Percentiles rank a stretch among this genome's conserved stretches.
Conservation (phyloP, 2,888 invertebrate species). For the Gasteruption jaculator region DNA sequence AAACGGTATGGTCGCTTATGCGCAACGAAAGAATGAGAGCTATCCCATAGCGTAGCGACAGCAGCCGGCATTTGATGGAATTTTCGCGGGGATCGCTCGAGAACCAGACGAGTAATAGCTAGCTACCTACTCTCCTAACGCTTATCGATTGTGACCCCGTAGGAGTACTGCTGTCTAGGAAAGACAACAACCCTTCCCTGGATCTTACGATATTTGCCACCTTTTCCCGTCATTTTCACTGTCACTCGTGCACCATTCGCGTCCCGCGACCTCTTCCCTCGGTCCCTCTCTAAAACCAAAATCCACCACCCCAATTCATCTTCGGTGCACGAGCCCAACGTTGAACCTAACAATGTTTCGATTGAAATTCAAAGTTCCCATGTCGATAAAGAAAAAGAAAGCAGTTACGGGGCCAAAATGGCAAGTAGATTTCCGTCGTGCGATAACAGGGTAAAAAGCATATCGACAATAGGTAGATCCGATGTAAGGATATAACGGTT, state of each 20-base stretch:
- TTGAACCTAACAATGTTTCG: too few species aligned
- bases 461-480: not conserved
- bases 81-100: too few species aligned
- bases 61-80: too few species aligned
- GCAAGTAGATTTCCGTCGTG: not conserved
- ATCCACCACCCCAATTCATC: conserved; percentile 5
- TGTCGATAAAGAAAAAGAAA: not conserved
- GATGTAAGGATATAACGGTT: not conserved
- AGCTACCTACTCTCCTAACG: conserved; percentile 35
- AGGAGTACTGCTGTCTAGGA: conserved; percentile 18
- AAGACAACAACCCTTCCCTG: too few species aligned
- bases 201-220: too few species aligned
- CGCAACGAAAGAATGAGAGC: conserved; percentile 14
- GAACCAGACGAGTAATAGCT: conserved; percentile 22
- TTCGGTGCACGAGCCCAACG: conserved; percentile 15
- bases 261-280: conserved; percentile 21
- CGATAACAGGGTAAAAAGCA: not conserved
- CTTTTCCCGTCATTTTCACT: conserved; percentile 17
- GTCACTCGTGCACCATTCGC: conserved; percentile 21
- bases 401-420: conserved; percentile 1
- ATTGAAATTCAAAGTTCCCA: too few species aligned
- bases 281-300: conserved; percentile 16
- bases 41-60: conserved; percentile 14
- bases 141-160: conserved; percentile 46
- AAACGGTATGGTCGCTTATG: conserved; percentile 16